Evolutionary conservation across 2,888 invertebrate species (phyloP).

Genomic region (Ctenicera cuprea): DNA sequence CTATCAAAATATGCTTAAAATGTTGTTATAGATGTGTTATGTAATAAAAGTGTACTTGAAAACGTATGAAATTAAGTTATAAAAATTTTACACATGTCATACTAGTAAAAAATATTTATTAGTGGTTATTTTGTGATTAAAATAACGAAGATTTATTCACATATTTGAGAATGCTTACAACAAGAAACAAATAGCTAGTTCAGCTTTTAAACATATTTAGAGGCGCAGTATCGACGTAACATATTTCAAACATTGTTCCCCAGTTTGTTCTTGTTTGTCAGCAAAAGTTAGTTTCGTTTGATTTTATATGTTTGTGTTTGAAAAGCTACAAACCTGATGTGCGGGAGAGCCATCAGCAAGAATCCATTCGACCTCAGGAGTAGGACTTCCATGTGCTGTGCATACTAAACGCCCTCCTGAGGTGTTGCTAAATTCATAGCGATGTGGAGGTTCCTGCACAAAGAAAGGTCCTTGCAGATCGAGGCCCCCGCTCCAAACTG

Average conservation of each 20-base stretch:
- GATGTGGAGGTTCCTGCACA: slow-evolving; percentile 82
- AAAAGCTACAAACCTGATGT: slow-evolving; percentile 71
- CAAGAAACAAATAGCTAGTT: no score
- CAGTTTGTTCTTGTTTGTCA: slow-evolving; percentile 1
- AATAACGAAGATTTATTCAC: no score
- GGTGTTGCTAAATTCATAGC: slow-evolving; percentile 86
- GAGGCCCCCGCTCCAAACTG: slow-evolving; percentile 69
- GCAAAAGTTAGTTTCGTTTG: slow-evolving; percentile 10
- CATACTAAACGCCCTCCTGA: slow-evolving; percentile 84
- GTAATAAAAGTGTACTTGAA: no score
- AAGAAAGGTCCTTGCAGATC: slow-evolving; percentile 84
- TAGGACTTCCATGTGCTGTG: slow-evolving; percentile 80
- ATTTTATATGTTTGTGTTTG: slow-evolving; percentile 21
- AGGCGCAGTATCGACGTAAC: background rate
- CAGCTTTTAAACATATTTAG: background rate
- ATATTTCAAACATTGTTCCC: background rate
- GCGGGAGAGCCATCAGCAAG: slow-evolving; percentile 82
- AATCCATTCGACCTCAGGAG: slow-evolving; percentile 87
- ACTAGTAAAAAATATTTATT: no score
- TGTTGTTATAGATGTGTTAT: no score
- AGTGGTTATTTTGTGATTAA: no score
- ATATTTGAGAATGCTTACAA: no score
- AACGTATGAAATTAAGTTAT: no score
- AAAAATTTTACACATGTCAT: no score
- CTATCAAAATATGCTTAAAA: no score